Evolutionary conservation across 2,888 invertebrate species (phyloP).

Genomic region (Nebria brevicollis): DNA sequence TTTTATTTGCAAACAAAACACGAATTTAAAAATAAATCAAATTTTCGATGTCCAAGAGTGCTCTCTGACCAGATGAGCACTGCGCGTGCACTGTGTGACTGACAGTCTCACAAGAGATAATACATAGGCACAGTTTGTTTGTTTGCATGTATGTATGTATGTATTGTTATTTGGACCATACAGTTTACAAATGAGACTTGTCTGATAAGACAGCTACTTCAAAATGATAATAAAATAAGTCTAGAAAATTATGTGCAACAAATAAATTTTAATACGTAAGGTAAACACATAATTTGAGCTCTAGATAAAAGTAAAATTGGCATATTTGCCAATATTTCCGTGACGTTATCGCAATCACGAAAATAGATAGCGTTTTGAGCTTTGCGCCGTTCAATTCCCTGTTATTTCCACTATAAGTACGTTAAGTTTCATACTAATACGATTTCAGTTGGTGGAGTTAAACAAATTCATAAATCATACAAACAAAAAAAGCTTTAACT

Average conservation of each 20-base stretch:
- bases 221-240: background rate
- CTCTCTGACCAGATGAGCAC: background rate
- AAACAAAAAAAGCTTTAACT: background rate
- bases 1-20: background rate
- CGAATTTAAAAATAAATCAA: background rate
- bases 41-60: background rate
- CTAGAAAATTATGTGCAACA: background rate
- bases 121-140: background rate
- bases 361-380: background rate
- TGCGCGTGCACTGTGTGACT: background rate
- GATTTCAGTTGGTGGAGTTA: too few species aligned
- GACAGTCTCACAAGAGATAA: background rate
- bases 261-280: background rate
- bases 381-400: background rate
- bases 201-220: background rate
- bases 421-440: background rate
- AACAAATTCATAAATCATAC: background rate
- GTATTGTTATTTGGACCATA: background rate
- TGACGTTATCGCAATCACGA: background rate
- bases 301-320: constrained; percentile 1
- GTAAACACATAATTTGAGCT: background rate
- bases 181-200: background rate
- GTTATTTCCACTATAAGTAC: background rate
- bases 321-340: background rate
- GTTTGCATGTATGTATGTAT: background rate